Percentiles rank a stretch among this genome's conserved stretches.
phyloP scores from a whole-genome alignment of 2,113 vertebrate genomes.

The Serilophus lunatus region DNA sequence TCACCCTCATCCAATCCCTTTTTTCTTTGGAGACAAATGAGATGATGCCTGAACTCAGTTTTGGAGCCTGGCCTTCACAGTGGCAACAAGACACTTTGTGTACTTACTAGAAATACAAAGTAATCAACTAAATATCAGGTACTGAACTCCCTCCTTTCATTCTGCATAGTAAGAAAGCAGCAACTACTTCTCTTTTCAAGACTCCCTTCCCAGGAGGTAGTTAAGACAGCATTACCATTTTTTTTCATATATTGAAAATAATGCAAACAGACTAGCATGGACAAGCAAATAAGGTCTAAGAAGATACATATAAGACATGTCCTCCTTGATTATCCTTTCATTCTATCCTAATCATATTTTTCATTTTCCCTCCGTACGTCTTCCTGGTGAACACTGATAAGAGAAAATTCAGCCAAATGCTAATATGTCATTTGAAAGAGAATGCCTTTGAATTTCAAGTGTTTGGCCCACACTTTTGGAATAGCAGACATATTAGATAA shows the following conservation, averaged over 20 bases:
- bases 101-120: background rate
- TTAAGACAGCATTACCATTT: background rate
- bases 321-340: background rate
- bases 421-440: background rate
- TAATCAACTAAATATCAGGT: background rate
- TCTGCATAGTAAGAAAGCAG: background rate
- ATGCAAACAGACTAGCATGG: background rate
- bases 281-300: background rate
- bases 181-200: background rate
- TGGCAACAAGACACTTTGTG: background rate
- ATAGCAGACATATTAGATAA: conserved; percentile 43
- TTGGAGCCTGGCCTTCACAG: accelerated
- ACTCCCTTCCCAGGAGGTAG: background rate
- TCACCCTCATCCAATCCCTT: background rate
- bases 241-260: background rate
- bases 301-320: background rate
- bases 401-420: background rate
- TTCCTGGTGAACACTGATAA: background rate
- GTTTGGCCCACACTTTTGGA: background rate
- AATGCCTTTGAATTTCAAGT: background rate
- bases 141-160: background rate
- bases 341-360: background rate
- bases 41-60: background rate
- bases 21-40: background rate
- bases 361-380: background rate